Evolutionary conservation across 92 coral and sea anemone species (phyloP).

Genomic region (Palythoa heliodiscus): DNA sequence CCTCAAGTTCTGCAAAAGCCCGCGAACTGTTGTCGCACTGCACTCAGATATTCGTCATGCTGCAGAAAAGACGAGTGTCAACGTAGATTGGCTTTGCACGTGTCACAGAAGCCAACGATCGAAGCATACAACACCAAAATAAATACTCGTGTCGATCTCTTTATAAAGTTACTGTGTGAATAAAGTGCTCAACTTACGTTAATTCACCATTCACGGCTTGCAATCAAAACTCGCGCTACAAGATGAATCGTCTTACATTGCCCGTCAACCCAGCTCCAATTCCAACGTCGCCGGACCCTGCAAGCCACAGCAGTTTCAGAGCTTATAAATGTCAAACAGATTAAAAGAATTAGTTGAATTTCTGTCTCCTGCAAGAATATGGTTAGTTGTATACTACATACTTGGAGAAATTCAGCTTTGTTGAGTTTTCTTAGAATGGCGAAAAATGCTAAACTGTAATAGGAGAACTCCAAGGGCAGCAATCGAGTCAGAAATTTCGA

Average conservation of each 20-base stretch:
- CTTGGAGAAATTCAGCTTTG: conserved; percentile 76
- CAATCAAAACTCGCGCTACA: conserved; percentile 99
- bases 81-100: conserved; percentile 67
- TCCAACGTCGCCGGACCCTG: conserved; percentile 51
- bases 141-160: conserved; percentile 85
- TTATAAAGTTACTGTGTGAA: conserved; percentile 87
- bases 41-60: conserved; percentile 33
- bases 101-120: conserved; percentile 78
- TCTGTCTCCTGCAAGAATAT: conserved; percentile 1
- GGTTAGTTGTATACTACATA: conserved; percentile 78
- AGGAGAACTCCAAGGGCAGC: conserved; percentile 89
- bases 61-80: conserved; percentile 42
- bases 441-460: conserved; percentile 94
- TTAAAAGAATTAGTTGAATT: neutral
- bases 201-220: conserved; percentile 99
- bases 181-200: conserved; percentile 99
- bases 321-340: conserved; percentile 23
- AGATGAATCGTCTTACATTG: conserved; percentile 93
- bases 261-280: conserved; percentile 58
- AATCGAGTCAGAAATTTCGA: conserved; percentile 46
- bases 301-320: conserved; percentile 41
- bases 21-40: conserved; percentile 37
- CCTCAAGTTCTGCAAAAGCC: conserved; percentile 43
- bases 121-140: conserved; percentile 73
- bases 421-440: conserved; percentile 76